A percentile compares a stretch with the other conserved stretches of the same genome.
Evolutionary conservation across 2,797 vertebrate genomes (phyloP).

Genomic region (Limosa lapponica): DNA sequence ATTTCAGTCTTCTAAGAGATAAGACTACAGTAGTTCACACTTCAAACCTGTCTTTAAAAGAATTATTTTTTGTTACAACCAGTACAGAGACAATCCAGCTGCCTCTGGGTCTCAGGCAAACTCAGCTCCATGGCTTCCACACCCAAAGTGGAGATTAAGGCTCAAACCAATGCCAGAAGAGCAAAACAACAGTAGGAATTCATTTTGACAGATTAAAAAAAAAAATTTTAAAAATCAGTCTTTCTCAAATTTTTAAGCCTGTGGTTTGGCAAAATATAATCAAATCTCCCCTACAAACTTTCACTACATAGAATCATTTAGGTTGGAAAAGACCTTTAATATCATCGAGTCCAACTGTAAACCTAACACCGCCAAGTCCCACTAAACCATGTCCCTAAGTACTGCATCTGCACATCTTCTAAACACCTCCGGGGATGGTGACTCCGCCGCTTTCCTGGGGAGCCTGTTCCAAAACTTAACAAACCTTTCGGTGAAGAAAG

Average conservation of each 20-base stretch:
- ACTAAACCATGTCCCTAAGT: neutral
- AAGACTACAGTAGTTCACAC: neutral
- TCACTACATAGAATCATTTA: neutral
- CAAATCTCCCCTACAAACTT: neutral
- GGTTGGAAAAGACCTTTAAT: neutral
- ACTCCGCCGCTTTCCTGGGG: neutral
- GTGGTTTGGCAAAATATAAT: neutral
- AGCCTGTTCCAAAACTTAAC: neutral
- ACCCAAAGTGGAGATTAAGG: neutral
- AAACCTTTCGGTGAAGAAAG: neutral
- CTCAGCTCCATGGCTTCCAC: neutral
- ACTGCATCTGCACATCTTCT: neutral
- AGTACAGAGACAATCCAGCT: neutral
- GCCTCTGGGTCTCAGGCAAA: neutral
- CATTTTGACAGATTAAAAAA: neutral
- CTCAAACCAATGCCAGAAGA: neutral
- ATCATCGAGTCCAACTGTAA: neutral
- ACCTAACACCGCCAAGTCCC: neutral
- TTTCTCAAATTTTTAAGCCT: neutral
- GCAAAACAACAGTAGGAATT: neutral
- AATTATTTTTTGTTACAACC: neutral
- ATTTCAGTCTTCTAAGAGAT: neutral
- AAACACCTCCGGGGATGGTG: neutral
- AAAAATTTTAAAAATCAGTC: neutral
- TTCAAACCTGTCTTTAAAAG: neutral